A percentile compares a stretch with the other conserved stretches of the same genome.
phyloP scores from a whole-genome alignment of 2,888 invertebrate genomes.

The Perdita meconis region DNA sequence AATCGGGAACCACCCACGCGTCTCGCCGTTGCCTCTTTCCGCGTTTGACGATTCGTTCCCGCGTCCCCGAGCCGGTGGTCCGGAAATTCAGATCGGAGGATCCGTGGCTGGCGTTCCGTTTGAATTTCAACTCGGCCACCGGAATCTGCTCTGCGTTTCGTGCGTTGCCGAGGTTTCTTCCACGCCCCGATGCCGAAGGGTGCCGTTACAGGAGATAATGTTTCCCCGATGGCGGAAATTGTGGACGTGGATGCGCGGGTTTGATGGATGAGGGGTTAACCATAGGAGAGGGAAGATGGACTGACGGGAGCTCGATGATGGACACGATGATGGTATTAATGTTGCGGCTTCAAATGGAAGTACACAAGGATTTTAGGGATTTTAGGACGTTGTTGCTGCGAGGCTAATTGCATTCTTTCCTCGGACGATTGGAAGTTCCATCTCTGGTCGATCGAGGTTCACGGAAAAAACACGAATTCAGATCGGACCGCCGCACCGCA shows the following conservation, averaged over 20 bases:
- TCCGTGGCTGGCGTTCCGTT: neutral
- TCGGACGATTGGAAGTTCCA: too few relatives aligned
- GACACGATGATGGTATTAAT: neutral
- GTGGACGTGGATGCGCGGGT: conserved; percentile 3
- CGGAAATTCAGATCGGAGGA: conserved; percentile 15
- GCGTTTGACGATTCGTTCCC: conserved; percentile 32
- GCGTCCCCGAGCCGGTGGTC: conserved; percentile 3
- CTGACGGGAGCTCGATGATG: neutral
- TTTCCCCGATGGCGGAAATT: conserved; percentile 12
- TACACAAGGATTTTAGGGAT: too few relatives aligned
- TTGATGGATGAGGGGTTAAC: conserved; percentile 31
- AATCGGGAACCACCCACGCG: conserved; percentile 38
- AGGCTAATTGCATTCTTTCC: too few relatives aligned
- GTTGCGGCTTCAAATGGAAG: neutral
- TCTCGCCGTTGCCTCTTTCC: conserved; percentile 10
- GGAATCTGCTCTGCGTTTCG: neutral
- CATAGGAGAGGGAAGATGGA: conserved; percentile 31
- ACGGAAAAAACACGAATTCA: conserved; percentile 25
- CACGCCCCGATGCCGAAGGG: neutral
- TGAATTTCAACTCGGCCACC: conserved; percentile 14
- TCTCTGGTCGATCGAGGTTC: too few relatives aligned
- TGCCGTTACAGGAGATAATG: neutral
- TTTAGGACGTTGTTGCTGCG: too few relatives aligned
- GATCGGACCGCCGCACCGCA: conserved; percentile 12
- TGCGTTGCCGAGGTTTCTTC: neutral